These are phyloP conservation scores for Carlito syrichta DNA, from an alignment of 2,113 vertebrate genomes.

Conservation along the genomic window DNA sequence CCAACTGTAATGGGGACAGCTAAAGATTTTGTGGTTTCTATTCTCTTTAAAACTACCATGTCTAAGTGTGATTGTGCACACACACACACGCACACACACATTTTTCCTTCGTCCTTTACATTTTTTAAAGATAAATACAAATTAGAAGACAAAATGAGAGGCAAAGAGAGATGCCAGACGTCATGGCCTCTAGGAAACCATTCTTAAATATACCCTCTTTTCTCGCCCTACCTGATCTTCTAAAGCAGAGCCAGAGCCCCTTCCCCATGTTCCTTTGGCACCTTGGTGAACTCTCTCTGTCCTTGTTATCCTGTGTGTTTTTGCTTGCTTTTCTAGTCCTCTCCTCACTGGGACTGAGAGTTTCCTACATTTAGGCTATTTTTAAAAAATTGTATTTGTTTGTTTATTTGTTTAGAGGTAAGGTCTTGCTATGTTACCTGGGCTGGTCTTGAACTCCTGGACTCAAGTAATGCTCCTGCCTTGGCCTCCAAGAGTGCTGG, in stretches of 20 bases:
- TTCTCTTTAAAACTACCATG: not conserved
- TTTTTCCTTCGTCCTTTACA: not conserved
- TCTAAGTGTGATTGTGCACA: not conserved
- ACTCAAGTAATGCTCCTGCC: too few species aligned
- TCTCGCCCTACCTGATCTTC: rapidly evolving
- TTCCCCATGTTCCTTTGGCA: not conserved
- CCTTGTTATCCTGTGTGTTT: not conserved
- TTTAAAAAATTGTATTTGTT: too few species aligned
- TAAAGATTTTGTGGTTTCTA: not conserved
- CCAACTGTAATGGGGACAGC: not conserved
- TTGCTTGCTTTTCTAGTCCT: not conserved
- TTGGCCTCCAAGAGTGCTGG: too few species aligned
- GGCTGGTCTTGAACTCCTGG: too few species aligned
- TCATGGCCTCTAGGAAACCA: not conserved
- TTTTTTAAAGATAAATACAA: not conserved
- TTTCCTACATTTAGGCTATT: not conserved
- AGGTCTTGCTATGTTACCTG: too few species aligned
- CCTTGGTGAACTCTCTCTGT: not conserved
- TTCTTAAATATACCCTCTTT: not conserved
- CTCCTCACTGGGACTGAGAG: not conserved
- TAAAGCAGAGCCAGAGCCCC: not conserved
- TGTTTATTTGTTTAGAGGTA: too few species aligned
- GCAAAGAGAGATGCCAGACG: not conserved
- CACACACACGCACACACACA: not conserved
- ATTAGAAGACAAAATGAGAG: not conserved